phyloP scores from a whole-genome alignment of 2,113 vertebrate genomes.

The Chaetops frenatus region DNA sequence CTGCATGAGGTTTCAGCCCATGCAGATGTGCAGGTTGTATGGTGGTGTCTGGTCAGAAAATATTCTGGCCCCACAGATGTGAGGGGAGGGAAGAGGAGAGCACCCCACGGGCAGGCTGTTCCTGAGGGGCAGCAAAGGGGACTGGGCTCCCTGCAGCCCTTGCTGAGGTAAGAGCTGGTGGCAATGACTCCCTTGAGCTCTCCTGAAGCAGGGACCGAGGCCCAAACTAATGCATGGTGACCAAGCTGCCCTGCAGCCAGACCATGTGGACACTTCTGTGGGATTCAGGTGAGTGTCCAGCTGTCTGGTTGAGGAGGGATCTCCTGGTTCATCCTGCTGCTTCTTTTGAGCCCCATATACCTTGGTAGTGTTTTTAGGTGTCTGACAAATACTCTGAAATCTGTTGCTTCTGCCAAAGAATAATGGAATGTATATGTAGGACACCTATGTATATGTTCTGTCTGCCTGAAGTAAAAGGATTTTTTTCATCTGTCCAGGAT shows the following conservation, averaged over 20 bases:
- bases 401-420: neutral
- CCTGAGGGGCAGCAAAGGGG: rapidly evolving
- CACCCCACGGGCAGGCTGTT: too few relatives aligned
- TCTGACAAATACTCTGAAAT: neutral
- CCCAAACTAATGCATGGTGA: rapidly evolving
- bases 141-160: neutral
- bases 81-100: neutral
- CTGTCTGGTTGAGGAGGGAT: neutral
- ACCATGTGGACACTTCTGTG: neutral
- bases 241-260: neutral
- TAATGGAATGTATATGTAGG: neutral
- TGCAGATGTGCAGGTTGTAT: rapidly evolving
- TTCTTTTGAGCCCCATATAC: neutral
- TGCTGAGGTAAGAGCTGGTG: neutral
- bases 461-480: neutral
- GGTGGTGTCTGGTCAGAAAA: rapidly evolving
- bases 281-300: neutral
- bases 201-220: neutral
- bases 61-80: neutral
- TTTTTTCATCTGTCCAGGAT: neutral
- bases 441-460: neutral
- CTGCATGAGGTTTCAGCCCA: rapidly evolving
- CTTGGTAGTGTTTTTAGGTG: neutral
- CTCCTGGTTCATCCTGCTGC: neutral
- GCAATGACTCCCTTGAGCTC: neutral